These are phyloP conservation scores for Hystrix cristata DNA, from an alignment of 2,113 vertebrate genomes.

Conservation along the genomic window DNA sequence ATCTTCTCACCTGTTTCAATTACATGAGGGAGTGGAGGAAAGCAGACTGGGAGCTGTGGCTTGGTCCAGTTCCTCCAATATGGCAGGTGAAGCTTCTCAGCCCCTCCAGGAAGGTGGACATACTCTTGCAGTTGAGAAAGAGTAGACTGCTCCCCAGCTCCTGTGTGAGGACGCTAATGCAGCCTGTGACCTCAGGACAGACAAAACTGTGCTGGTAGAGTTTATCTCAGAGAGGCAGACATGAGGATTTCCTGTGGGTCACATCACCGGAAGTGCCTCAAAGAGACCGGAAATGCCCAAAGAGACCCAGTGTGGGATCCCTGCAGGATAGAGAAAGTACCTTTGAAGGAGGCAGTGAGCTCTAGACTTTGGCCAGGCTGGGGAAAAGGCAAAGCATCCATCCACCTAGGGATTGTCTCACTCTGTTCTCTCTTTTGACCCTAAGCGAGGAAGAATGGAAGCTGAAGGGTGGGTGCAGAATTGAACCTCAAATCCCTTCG, in stretches of 20 bases:
- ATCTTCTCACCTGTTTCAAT: not conserved
- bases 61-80: not conserved
- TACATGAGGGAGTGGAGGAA: not conserved
- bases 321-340: not conserved
- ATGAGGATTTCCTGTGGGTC: not conserved
- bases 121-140: not conserved
- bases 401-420: fast-evolving
- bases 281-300: not conserved
- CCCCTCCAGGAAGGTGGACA: not conserved
- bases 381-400: not conserved
- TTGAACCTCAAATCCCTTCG: not conserved
- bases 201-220: not conserved
- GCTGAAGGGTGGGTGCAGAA: not conserved
- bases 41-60: too few species aligned
- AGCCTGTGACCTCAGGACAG: not conserved
- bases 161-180: not conserved
- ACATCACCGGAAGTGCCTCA: too few species aligned
- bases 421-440: not conserved
- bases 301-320: not conserved
- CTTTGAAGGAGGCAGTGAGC: too few species aligned
- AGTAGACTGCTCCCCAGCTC: too few species aligned
- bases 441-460: too few species aligned
- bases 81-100: not conserved
- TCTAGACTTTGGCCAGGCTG: not conserved
- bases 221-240: not conserved